phyloP scores from a whole-genome alignment of 1,140 invertebrate species.

The Tetramorium simillimum region DNA sequence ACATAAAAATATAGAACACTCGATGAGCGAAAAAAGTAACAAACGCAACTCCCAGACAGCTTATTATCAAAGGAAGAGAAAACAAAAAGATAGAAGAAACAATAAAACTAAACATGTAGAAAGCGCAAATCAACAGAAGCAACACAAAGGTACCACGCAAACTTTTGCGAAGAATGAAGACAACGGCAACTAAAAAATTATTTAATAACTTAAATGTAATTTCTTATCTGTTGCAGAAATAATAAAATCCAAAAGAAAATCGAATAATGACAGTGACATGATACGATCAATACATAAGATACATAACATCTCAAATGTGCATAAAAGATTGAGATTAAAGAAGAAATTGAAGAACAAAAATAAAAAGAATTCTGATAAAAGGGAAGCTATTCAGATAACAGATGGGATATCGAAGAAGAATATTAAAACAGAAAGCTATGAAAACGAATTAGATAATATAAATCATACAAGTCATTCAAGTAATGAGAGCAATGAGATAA shows the following conservation, averaged over 20 bases:
- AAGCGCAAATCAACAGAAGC: background rate
- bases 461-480: background rate
- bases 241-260: background rate
- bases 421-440: background rate
- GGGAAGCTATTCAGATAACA: background rate
- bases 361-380: background rate
- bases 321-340: slow-evolving; percentile 13
- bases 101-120: background rate
- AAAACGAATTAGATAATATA: background rate
- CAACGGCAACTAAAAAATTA: background rate
- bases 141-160: background rate
- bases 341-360: background rate
- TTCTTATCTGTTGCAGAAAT: background rate
- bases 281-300: slow-evolving; percentile 15
- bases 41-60: background rate
- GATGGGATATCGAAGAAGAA: background rate
- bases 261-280: background rate
- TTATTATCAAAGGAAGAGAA: background rate
- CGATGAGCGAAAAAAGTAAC: slow-evolving; percentile 41
- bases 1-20: slow-evolving; percentile 51
- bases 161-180: background rate
- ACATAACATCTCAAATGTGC: background rate
- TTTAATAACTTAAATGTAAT: background rate
- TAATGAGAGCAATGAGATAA: background rate
- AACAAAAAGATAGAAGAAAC: background rate